phyloP scores from a whole-genome alignment of 1,140 invertebrate species.

The Aphelinus atriplicis region DNA sequence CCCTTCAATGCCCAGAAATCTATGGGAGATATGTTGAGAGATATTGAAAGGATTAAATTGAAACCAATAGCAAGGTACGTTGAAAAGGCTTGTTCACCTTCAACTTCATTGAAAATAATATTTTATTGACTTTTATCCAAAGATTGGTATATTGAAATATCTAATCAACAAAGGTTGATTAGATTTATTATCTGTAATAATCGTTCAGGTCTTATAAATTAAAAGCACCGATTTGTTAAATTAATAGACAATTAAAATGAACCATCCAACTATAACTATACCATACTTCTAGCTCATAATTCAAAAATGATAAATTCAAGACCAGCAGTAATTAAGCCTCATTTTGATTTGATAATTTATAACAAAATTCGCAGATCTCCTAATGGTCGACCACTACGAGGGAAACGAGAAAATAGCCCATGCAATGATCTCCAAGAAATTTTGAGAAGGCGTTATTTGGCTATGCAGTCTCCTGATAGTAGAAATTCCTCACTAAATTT shows the following conservation, averaged over 20 bases:
- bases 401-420: constrained; percentile 62
- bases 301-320: no score
- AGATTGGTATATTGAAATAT: constrained; percentile 11
- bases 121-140: constrained; percentile 16
- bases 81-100: not conserved
- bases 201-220: no score
- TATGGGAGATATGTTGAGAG: constrained; percentile 59
- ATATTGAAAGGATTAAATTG: constrained; percentile 60
- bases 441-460: constrained; percentile 58
- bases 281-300: no score
- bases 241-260: no score
- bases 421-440: constrained; percentile 65
- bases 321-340: no score
- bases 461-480: constrained; percentile 60
- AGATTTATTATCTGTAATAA: no score
- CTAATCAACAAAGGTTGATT: not conserved
- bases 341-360: no score
- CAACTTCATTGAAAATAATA: not conserved
- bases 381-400: constrained; percentile 54
- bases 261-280: no score
- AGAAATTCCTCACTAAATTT: constrained; percentile 57
- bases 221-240: no score
- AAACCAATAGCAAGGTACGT: constrained; percentile 58
- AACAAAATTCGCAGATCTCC: constrained; percentile 54
- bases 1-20: constrained; percentile 55